Percentiles rank a stretch among this genome's conserved stretches.
These are phyloP conservation scores for Apamea crenata DNA, from an alignment of 2,888 invertebrate genomes.

Conservation along the genomic window DNA sequence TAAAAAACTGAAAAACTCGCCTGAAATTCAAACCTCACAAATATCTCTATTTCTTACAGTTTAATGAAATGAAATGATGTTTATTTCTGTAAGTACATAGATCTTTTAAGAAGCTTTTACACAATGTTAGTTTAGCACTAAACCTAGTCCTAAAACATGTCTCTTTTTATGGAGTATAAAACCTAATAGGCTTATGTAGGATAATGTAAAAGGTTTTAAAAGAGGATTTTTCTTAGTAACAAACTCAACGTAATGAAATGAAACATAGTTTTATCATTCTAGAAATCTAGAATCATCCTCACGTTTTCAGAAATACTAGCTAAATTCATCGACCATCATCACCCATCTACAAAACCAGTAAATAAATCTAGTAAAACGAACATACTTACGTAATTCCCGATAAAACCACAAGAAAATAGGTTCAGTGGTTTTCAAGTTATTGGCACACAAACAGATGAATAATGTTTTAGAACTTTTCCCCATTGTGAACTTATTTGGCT, in stretches of 20 bases:
- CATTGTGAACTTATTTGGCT: slow-evolving; percentile 4
- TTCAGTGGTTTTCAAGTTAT: slow-evolving; percentile 19
- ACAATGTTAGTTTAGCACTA: slow-evolving; percentile 1
- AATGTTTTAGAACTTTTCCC: background rate
- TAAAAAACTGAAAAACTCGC: background rate
- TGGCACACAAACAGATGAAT: background rate
- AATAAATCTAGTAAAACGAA: background rate
- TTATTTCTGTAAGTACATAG: background rate
- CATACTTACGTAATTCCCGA: background rate
- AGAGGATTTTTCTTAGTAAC: background rate
- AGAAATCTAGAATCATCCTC: background rate
- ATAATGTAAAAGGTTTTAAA: slow-evolving; percentile 11
- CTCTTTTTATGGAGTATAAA: slow-evolving; percentile 34
- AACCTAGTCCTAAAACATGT: slow-evolving; percentile 21
- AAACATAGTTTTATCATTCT: background rate
- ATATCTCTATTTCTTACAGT: background rate
- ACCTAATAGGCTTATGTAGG: slow-evolving; percentile 32
- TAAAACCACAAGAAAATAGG: slow-evolving; percentile 1
- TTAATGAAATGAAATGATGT: background rate
- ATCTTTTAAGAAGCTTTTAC: background rate
- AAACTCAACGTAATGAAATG: background rate
- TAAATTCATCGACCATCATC: background rate
- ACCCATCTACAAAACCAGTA: background rate
- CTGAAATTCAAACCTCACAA: slow-evolving; percentile 6
- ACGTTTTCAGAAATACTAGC: background rate